Conservation (phyloP, 2,888 invertebrate species). For the Augiades crinisus region DNA sequence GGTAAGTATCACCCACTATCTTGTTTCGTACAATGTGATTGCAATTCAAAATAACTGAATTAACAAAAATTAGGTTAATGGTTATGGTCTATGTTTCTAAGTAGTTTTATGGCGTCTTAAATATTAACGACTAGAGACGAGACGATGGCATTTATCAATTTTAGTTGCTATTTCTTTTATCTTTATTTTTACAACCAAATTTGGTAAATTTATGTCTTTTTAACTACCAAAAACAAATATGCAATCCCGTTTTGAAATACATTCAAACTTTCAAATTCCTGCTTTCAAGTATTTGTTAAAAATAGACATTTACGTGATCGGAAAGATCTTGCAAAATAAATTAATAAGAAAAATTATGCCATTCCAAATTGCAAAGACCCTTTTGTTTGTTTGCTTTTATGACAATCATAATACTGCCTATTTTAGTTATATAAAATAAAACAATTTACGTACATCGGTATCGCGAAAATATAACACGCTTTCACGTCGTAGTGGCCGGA, state of each 20-base stretch:
- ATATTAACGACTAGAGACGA: not conserved
- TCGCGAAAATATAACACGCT: slow-evolving; percentile 9
- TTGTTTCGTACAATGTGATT: too few species aligned
- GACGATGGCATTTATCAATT: not conserved
- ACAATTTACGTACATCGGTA: slow-evolving; percentile 3
- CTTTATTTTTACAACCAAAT: too few species aligned
- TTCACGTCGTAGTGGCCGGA: slow-evolving; percentile 4
- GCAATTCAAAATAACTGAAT: too few species aligned
- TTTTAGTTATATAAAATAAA: too few species aligned
- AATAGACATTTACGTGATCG: not conserved
- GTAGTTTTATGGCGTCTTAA: not conserved
- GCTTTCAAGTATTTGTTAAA: not conserved
- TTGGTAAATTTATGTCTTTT: not conserved
- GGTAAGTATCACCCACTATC: too few species aligned
- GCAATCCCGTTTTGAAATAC: not conserved
- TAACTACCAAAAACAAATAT: not conserved
- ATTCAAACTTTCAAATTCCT: not conserved
- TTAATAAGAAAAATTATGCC: not conserved
- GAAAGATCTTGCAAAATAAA: not conserved
- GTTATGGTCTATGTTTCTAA: not conserved
- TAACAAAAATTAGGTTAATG: too few species aligned
- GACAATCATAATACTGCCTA: too few species aligned
- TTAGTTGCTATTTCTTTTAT: not conserved
- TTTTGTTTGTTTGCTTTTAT: too few species aligned
- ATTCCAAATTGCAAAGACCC: too few species aligned